These are phyloP conservation scores for Mormyrops boulengeri DNA, from an alignment of 2,797 vertebrate genomes.

Conservation along the genomic window DNA sequence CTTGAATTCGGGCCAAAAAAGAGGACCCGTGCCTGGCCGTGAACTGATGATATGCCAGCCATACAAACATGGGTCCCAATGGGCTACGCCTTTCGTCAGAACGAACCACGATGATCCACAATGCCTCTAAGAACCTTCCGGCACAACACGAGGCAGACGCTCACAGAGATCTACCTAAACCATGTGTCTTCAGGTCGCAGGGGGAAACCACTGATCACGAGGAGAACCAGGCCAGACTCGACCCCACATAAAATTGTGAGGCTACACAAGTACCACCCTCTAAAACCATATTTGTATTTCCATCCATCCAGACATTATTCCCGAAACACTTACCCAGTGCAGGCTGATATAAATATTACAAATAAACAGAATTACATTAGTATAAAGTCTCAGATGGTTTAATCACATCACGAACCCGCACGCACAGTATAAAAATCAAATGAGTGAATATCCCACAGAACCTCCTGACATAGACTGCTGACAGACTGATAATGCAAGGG, in stretches of 20 bases:
- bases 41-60: background rate
- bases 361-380: background rate
- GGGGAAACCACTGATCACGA: background rate
- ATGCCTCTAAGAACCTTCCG: background rate
- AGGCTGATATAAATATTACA: conserved; percentile 1
- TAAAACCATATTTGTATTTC: background rate
- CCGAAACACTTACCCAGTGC: background rate
- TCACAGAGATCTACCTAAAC: background rate
- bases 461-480: background rate
- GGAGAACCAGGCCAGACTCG: background rate
- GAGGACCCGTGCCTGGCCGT: background rate
- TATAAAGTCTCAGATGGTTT: background rate
- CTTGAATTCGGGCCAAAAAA: background rate
- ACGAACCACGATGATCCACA: background rate
- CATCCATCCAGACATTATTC: background rate
- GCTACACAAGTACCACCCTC: background rate
- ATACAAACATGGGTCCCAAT: background rate
- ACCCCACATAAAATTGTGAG: background rate
- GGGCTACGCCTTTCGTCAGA: background rate
- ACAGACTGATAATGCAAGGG: background rate
- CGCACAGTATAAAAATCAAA: background rate
- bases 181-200: background rate
- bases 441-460: background rate
- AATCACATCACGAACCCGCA: background rate
- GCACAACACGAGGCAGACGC: background rate